Evolutionary conservation across 2,888 invertebrate species (phyloP).

Genomic region (Sisyra terminalis): DNA sequence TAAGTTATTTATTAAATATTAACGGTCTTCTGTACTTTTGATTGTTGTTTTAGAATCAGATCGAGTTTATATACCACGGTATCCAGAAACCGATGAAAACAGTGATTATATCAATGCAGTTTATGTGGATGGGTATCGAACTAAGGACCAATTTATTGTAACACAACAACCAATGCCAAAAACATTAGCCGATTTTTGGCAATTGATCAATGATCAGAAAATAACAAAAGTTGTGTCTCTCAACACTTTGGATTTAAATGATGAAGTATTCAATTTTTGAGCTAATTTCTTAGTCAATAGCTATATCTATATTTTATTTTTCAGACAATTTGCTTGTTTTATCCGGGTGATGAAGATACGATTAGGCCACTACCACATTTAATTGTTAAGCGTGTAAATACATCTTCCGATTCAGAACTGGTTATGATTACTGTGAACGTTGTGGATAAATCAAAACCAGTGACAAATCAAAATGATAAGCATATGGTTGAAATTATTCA

Average conservation of each 20-base stretch:
- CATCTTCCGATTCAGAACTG: not conserved
- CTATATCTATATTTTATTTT: not conserved
- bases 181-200: constrained; percentile 31
- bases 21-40: not conserved
- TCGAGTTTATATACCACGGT: constrained; percentile 22
- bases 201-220: constrained; percentile 25
- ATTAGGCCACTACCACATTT: constrained; percentile 14
- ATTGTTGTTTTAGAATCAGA: constrained; percentile 12
- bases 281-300: too few relatives aligned
- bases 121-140: constrained; percentile 23
- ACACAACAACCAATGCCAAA: constrained; percentile 28
- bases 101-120: constrained; percentile 31
- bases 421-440: not conserved
- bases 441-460: not conserved
- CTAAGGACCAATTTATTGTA: constrained; percentile 25
- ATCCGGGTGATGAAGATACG: not conserved
- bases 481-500: constrained; percentile 16
- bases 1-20: not conserved
- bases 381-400: constrained; percentile 10
- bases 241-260: constrained; percentile 22
- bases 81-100: constrained; percentile 20
- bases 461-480: constrained; percentile 11
- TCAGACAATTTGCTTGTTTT: not conserved
- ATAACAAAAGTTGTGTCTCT: constrained; percentile 25
- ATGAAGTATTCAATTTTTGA: constrained; percentile 18